phyloP scores from a whole-genome alignment of 2,797 vertebrate genomes.

The Pogonophryne albipinna region DNA sequence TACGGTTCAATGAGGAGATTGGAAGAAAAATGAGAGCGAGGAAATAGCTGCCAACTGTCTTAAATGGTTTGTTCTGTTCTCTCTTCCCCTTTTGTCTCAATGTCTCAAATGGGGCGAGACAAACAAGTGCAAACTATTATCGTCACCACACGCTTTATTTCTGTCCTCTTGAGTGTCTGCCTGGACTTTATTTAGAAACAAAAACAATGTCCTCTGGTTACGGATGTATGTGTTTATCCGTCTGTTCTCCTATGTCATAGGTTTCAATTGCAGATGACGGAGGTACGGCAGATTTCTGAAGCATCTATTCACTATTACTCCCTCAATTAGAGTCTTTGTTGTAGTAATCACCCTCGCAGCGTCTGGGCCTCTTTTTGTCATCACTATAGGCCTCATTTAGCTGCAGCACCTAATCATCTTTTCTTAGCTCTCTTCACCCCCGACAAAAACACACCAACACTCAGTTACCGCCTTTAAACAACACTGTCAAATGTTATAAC shows the following conservation, averaged over 20 bases:
- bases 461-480: not conserved
- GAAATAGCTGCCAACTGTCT: not conserved
- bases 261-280: constrained; percentile 25
- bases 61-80: constrained; percentile 24
- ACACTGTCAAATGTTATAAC: constrained; percentile 1
- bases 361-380: constrained; percentile 38
- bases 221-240: not conserved
- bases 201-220: constrained; percentile 6
- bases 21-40: not conserved
- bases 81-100: not conserved
- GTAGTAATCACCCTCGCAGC: constrained; percentile 49
- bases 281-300: constrained; percentile 41
- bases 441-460: not conserved
- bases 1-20: not conserved
- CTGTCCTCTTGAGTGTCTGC: constrained; percentile 10
- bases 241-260: constrained; percentile 6
- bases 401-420: constrained; percentile 31
- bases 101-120: constrained; percentile 29
- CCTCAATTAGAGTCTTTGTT: constrained; percentile 65
- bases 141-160: constrained; percentile 12
- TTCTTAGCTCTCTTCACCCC: constrained; percentile 20
- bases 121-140: constrained; percentile 35
- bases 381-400: constrained; percentile 37
- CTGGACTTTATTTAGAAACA: constrained; percentile 19
- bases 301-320: constrained; percentile 44